Base-by-base conservation (phyloP, 2,797 vertebrate genomes). In the Sebastes diploproa region DNA sequence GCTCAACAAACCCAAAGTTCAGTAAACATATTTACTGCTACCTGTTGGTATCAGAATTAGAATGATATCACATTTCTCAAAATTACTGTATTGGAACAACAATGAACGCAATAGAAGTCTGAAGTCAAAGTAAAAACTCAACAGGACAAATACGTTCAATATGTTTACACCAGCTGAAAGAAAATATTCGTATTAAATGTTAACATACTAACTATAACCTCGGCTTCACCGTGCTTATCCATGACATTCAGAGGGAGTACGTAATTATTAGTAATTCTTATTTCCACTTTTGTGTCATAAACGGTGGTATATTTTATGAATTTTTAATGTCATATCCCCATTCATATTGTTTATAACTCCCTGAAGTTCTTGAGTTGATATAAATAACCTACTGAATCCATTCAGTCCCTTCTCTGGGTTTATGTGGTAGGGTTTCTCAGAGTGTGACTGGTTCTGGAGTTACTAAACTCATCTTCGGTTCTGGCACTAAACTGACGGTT, bases 301-400 rank as follows among this genome's bases (percentile, higher is more conserved):
- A 8, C 6, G 13, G 13, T 38, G 3, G 4, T 29, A 9, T 10
- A 66, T 20, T 46, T 29, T n/a, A 27, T 0, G 0, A 38, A 0
- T 18, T 69, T 55, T 11, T 38, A 38, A 56, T 64, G 13, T 42
- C 16, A 25, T 16, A 10, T 22, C 20, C 6, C n/a, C 4, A 36
- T 23, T 63, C 7, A 63, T 22, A 0, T 67, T 52, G 29, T 66
- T 50, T 29, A 20, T 25, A 22, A n/a, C 30, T 62, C 20, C 60
- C 23, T 27, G 14, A 25, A 25, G 62, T 42, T 5, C 62, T 65
- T 27, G 11, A 29, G 6, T 67, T 67, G 6, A 36, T 32, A 25
- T 42, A 22, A 5, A 67, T 16, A 23, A 6, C 8, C 3, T 4
- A n/a, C 22, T 12, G n/a, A 14, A 25, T 36, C 18, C 13, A 34